These are phyloP conservation scores for Pseudococcus viburni DNA, from an alignment of 2,888 invertebrate species.

Conservation along the genomic window DNA sequence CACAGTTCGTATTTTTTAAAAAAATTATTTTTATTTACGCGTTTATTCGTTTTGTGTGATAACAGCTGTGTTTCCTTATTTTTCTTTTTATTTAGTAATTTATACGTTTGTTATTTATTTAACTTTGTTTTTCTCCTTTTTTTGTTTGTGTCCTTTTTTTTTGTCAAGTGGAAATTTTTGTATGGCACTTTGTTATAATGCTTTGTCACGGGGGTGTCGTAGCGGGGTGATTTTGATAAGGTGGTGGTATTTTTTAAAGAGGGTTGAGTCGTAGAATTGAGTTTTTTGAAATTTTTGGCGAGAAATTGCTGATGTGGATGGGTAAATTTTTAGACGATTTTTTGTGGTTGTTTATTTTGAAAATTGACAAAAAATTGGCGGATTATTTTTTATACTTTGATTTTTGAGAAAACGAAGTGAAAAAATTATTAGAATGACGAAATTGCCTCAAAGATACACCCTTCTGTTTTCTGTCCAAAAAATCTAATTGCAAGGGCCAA, in stretches of 20 bases:
- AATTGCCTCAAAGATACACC: no score
- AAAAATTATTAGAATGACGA: no score
- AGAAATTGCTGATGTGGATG: no score
- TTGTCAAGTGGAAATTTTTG: slow-evolving; percentile 12
- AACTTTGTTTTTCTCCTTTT: slow-evolving; percentile 46
- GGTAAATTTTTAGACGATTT: no score
- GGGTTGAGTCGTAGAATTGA: no score
- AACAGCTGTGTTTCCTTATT: slow-evolving; percentile 63
- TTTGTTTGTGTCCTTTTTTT: slow-evolving; percentile 33
- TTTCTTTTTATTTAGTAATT: slow-evolving; percentile 60
- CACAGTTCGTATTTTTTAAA: slow-evolving; percentile 56
- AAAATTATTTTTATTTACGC: slow-evolving; percentile 49
- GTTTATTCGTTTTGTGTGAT: slow-evolving; percentile 62
- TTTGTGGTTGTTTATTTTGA: no score
- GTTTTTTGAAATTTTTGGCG: background rate
- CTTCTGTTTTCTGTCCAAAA: no score
- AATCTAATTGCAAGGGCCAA: no score
- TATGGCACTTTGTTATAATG: slow-evolving; percentile 5
- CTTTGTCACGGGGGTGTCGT: background rate
- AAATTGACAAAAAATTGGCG: no score
- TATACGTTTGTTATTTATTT: slow-evolving; percentile 62
- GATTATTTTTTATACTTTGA: no score
- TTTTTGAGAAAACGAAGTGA: no score
- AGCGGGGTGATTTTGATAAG: background rate
- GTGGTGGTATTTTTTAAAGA: no score